Base-by-base conservation (phyloP, 2,888 invertebrate genomes). In the Phoenoteleia sp. region DNA sequence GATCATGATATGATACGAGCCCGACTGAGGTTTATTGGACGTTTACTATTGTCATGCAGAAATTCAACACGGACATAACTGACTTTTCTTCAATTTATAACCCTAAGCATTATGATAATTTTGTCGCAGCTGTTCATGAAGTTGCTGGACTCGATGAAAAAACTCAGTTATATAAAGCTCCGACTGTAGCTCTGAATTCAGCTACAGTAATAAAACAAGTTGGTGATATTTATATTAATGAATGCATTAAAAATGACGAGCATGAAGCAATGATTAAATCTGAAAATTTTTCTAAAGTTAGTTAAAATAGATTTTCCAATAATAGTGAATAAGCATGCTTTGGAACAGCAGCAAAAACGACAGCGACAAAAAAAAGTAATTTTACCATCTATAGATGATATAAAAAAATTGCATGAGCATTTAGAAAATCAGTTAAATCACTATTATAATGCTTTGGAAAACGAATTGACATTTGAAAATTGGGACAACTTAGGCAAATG, bases 11-110 rank as follows among this genome's bases (percentile, higher is more conserved):
- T 86, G 76, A 86, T 86, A 6, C 36, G 87, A 27, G 17, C 77
- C 0, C 54, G 66, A 19, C 39, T 87, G 19, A 29, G 87, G 15
- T 52, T 83, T 3, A 29, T 87, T 0, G 82, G 82, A 6, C 52
- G 83, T 67, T 62, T 36, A 52, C 64, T 25, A 29, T 81, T n/a
- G 15, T 21, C 13, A 33, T n/a, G n/a, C n/a, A n/a, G 23, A 25
- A 49, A 19, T 2, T 13, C 7, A 71, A 88, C 60, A 11, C 47
- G 0, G 52, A 45, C 0, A 64, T 89, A 36, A 72, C 84, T 17
- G 86, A 88, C 39, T 56, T 88, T 15, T 25, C 87, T 15, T 87
- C 86, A 3, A 72, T 87, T 17, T 88, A 60, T 36, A 81, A 87
- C 49, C 87, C 87, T 0, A 82, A 86, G 45, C 81, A 67, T 54